These are phyloP conservation scores for Arenicola marina DNA, from an alignment of 2,888 invertebrate species.

Conservation along the genomic window DNA sequence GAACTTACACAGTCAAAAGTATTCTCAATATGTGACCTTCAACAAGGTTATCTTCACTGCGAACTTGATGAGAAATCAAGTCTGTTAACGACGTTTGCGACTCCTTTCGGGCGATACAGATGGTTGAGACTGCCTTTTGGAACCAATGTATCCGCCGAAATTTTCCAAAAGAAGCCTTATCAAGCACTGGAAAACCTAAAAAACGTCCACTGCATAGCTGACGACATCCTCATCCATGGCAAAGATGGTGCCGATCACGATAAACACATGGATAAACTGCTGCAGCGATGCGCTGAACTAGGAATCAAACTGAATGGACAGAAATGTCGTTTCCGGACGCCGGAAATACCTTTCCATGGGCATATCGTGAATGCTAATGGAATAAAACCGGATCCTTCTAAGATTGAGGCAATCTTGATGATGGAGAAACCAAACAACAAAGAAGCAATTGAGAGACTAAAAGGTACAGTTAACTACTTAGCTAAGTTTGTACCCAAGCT, in stretches of 20 bases:
- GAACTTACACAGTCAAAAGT: conserved; percentile 7
- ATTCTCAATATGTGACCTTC: conserved; percentile 15
- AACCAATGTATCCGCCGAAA: conserved; percentile 9
- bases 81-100: conserved; percentile 16
- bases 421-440: conserved; percentile 3
- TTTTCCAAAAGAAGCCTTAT: conserved; percentile 13
- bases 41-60: conserved; percentile 15
- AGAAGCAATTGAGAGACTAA: too few species aligned
- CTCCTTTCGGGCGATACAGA: conserved; percentile 18
- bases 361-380: conserved; percentile 1
- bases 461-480: neutral
- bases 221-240: conserved; percentile 17
- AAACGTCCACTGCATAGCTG: conserved; percentile 10
- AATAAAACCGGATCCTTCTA: conserved; percentile 6
- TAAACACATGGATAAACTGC: neutral
- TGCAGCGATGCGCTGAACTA: conserved; percentile 10
- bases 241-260: neutral
- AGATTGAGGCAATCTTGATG: conserved; percentile 10
- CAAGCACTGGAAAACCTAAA: conserved; percentile 10
- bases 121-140: conserved; percentile 17
- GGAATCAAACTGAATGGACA: neutral
- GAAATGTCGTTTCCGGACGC: neutral
- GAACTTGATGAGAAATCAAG: conserved; percentile 13
- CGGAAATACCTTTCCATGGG: neutral
- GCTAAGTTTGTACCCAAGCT: conserved; percentile 2